These are phyloP conservation scores for Branchellion lobata DNA, from an alignment of 2,888 invertebrate genomes.

Conservation along the genomic window DNA sequence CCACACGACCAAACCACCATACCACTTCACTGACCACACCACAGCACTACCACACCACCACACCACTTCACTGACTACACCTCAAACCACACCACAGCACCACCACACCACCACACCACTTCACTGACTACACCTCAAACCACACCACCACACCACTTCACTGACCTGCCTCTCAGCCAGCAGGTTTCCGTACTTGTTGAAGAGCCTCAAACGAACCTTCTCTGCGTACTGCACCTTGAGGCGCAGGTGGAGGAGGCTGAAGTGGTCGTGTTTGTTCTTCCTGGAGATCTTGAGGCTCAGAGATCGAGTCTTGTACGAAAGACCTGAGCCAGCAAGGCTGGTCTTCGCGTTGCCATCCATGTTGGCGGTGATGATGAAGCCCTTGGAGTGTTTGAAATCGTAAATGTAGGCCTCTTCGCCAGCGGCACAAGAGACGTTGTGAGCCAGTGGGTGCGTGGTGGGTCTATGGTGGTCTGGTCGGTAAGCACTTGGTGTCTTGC, in stretches of 20 bases:
- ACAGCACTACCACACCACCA: no score
- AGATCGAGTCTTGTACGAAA: background rate
- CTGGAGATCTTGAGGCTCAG: background rate
- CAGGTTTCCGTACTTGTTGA: background rate
- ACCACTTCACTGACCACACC: no score
- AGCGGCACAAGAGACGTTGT: background rate
- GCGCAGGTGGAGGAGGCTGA: background rate
- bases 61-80: no score
- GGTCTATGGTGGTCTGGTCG: background rate
- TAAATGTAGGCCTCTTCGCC: background rate
- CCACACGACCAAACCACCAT: no score
- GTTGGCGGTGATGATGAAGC: background rate
- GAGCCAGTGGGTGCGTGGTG: background rate
- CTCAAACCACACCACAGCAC: no score
- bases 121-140: no score
- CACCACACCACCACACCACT: no score
- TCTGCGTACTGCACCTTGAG: background rate
- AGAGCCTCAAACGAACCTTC: background rate
- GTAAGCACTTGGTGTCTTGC: background rate
- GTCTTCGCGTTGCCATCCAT: background rate
- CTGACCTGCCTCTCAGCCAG: background rate
- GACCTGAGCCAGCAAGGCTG: background rate
- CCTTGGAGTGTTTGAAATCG: constrained; percentile 4
- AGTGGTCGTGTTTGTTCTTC: background rate
- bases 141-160: no score